Base-by-base conservation (phyloP, 1,140 invertebrate species). In the Semibalanus balanoides region DNA sequence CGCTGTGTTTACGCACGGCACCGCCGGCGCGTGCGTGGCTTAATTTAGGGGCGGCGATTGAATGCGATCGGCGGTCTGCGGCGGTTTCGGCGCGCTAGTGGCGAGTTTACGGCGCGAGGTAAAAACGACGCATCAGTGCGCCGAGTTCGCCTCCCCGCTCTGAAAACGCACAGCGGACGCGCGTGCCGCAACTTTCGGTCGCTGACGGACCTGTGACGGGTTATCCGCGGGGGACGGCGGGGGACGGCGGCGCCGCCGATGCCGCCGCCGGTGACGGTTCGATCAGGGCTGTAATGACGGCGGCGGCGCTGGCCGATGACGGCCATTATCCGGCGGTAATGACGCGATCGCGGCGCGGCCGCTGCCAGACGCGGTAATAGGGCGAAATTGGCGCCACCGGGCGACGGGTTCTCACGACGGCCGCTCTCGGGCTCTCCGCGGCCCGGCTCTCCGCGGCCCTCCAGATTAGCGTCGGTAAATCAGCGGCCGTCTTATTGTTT, bases 351-450 rank as follows among this genome's bases (percentile, higher is more conserved):
- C 17, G 35, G 35, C 35, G 35, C 51, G 11, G 51, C 51, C 14
- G 51, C 51, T 64, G 51, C 51, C 51, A 64, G 51, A 64, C 51
- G 51, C 51, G 51, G 51, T 64, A 64, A 64, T 64, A 64, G 51
- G 51, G 51, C 14, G 51, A 64, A 64, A 64, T 64, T 25, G 51
- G 51, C 51, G 51, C 51, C 51, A 25, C 14, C 22, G 51, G 22
- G 51, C 35, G 11, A 25, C 51, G 11, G 7, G 11, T 64, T 64
- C 51, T 64, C 51, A 64, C 51, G 51, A 25, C 5, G 35, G 35
- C 35, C 17, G 35, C 35, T 40, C 35, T 40, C 35, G 5, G 35
- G 35, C 35, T 17, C 35, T 40, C 35, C 35, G 5, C 5, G 35
- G 17, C 51, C 51, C 51, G 22, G 22, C 51, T 40, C 35, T 40